Evolutionary conservation across 1,140 invertebrate species (phyloP).

Genomic region (Metopolophium dirhodum): DNA sequence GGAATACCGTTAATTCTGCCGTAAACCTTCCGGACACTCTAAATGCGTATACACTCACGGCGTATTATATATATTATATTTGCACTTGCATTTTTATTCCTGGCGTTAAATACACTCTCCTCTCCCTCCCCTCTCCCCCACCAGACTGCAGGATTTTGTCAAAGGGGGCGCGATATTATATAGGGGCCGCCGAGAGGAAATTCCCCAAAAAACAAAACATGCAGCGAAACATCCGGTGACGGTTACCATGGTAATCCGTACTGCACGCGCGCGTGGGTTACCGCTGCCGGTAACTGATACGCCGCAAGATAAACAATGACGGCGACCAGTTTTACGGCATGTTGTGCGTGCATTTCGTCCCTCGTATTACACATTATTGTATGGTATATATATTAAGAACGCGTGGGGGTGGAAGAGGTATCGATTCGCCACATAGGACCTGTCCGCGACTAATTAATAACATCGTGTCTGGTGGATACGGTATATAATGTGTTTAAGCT

Average conservation of each 20-base stretch:
- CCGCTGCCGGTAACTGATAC: conserved; percentile 8
- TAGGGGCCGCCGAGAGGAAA: background rate
- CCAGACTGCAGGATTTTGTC: background rate
- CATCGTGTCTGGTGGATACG: background rate
- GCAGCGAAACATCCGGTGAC: background rate
- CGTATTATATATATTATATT: background rate
- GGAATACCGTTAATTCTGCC: background rate
- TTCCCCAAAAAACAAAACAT: conserved; percentile 24
- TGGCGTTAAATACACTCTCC: background rate
- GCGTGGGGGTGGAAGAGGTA: background rate
- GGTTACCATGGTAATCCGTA: conserved; percentile 36
- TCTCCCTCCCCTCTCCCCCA: background rate
- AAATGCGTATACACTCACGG: background rate
- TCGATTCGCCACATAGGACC: conserved; percentile 17
- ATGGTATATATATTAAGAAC: background rate
- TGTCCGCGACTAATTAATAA: conserved; percentile 45
- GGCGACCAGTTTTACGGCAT: conserved; percentile 6
- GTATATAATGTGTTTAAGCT: background rate
- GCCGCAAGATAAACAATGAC: conserved; percentile 49
- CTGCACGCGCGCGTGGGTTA: background rate
- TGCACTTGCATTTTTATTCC: background rate
- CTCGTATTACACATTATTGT: background rate
- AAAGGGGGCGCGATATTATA: background rate
- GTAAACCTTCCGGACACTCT: background rate
- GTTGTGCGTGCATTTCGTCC: background rate